Base-by-base conservation (phyloP, 2,888 invertebrate genomes). In the Patella depressa region DNA sequence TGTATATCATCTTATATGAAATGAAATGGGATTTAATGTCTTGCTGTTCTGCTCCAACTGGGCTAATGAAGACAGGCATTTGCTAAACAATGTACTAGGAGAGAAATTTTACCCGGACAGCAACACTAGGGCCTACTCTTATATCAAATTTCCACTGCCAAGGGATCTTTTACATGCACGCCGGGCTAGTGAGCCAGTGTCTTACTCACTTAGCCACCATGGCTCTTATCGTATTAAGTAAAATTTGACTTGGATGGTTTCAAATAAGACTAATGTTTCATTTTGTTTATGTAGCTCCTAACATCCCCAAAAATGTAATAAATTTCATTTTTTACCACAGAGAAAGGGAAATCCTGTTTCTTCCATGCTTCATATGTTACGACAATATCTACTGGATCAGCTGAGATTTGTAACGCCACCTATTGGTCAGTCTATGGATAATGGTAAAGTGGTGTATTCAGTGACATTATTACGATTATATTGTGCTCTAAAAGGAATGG, bases 401-500 rank as follows among this genome's bases (percentile, higher is more conserved):
- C 76, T 90, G 69, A n/a, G 65, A 65, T 24, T 65, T 24, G 74
- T 82, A 11, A 85, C 85, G 45, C 82, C 85, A 34, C 15, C 72
- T 9, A 83, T 83, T 29, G 83, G 85, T 17, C 83, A 85, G 53
- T 82, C 82, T 5, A 90, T 95, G 71, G 93, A 94, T 0, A 88
- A 95, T 83, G 93, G 93, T 70, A 95, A 95, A 11, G 92, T 93
- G 2, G 96, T 97, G 0, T 95, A 97, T 91, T 97, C 97, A 0
- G 96, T 97, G n/a, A 96, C 97, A 1, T 93, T 98, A 70, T 92
- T 98, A 53, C 93, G 98, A 71, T 93, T 98, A 0, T 98, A 98
- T 90, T 98, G 98, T 92, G 97, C 98, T 0, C 93, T 98, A 0
- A 94, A 97, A 85, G 97, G 97, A 72, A 97, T 98, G 78, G 98